Conservation (phyloP, 2,113 vertebrate species). For the Tichodroma muraria region DNA sequence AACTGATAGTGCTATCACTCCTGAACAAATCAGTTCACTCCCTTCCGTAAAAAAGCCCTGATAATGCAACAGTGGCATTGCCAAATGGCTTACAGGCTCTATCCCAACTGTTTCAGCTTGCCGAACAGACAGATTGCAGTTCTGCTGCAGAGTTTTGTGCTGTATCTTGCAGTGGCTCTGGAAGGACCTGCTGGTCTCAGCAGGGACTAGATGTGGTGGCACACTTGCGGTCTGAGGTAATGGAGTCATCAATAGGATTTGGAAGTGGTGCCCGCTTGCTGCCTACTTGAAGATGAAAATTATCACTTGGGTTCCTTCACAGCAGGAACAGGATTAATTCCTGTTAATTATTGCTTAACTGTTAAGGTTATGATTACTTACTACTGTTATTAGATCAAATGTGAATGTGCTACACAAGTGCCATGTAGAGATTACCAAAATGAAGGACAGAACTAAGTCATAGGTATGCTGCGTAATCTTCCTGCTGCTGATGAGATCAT, state of each 20-base stretch:
- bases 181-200: background rate
- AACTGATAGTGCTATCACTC: background rate
- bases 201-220: background rate
- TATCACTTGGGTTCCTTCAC: background rate
- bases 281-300: background rate
- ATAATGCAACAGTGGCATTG: background rate
- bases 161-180: background rate
- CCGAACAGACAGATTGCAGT: background rate
- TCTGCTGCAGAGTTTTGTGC: background rate
- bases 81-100: background rate
- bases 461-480: background rate
- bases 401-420: background rate
- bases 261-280: background rate
- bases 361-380: background rate
- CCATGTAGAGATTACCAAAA: background rate
- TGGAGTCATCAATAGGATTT: fast-evolving
- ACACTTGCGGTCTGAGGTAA: background rate
- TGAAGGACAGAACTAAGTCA: background rate
- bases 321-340: background rate
- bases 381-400: background rate
- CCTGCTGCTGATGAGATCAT: background rate
- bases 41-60: background rate
- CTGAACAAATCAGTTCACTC: background rate
- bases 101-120: background rate
- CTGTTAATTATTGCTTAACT: background rate